phyloP scores from a whole-genome alignment of 2,797 vertebrate genomes.

The Neosilurus mollespiculum region DNA sequence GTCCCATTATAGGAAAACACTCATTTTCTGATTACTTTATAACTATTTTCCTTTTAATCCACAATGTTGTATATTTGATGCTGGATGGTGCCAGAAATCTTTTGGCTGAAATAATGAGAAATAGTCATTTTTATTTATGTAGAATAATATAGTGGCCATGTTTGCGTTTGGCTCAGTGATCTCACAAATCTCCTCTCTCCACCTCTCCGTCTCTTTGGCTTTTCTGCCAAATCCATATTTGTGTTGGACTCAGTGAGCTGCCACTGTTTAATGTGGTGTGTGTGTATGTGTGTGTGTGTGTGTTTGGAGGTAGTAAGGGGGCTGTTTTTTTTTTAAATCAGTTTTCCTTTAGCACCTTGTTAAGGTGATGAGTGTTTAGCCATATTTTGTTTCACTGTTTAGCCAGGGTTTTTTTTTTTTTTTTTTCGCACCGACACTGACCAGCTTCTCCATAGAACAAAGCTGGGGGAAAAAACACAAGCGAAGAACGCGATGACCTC shows the following conservation, averaged over 20 bases:
- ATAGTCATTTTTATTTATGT: too few relatives aligned
- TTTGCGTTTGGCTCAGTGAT: neutral
- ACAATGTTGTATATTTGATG: too few relatives aligned
- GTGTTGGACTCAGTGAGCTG: neutral
- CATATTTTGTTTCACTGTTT: neutral
- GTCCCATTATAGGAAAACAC: too few relatives aligned
- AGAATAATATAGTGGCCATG: neutral
- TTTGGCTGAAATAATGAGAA: too few relatives aligned
- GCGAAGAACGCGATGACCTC: conserved; percentile 33
- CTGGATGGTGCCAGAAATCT: too few relatives aligned
- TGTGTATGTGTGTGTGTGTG: conserved; percentile 11
- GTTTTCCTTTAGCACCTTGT: conserved; percentile 17
- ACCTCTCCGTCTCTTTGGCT: neutral
- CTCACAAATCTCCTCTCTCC: neutral
- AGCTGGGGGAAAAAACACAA: conserved; percentile 7
- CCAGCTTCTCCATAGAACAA: neutral
- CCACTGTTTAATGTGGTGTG: neutral
- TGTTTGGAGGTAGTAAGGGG: neutral
- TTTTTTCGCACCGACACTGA: neutral
- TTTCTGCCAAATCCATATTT: conserved; percentile 15
- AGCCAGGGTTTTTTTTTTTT: neutral
- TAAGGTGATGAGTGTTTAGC: neutral
- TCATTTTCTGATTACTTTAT: too few relatives aligned
- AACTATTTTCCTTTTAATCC: too few relatives aligned
- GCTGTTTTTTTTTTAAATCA: neutral